Evolutionary conservation across 2,888 invertebrate genomes (phyloP), one percentile per base, ranked within the genome.

Genomic region (Hypselothyrea guttata): DNA sequence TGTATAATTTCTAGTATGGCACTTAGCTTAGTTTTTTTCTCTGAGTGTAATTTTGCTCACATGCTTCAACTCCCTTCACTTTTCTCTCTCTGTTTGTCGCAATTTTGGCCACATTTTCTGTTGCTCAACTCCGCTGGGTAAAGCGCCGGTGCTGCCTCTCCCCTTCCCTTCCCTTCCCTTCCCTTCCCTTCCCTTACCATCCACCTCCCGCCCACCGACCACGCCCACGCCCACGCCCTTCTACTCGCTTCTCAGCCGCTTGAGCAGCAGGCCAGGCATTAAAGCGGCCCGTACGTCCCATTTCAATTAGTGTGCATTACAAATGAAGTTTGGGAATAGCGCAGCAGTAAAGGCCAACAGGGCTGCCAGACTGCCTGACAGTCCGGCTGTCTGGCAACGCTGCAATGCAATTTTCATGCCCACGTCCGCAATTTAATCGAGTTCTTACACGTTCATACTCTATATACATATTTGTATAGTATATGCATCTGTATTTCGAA

Each of bases 241-340:
- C 8, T 2, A 22, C 18, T n/a, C 7, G 18, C 7, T 3, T 7
- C n/a, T 7, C 2, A n/a, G 7, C 37, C 12, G 8, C 11, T 22
- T 8, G 55, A 22, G 22, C 22, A 22, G 5, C 22, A 22, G 76
- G 48, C 81, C 61, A 69, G 58, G 84, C 78, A 84, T 78, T 78
- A 84, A 84, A 78, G 64, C 78, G 71, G 66, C 71, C 75, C 78
- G 65, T 71, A 66, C 68, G 76, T 81, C 84, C 81, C 85, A 79
- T 81, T 81, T 81, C 85, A 81, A 81, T 81, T 81, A 81, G 81
- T 81, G 76, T 85, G 84, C 79, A 79, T 79, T 79, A 79, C 78
- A 79, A 84, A 79, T 84, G 84, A 79, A 79, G 78, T 84, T 84
- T 84, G 78, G 78, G 78, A 79, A 79, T 79, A 78, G 64, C 78